These are phyloP conservation scores for Notodonta ziczac DNA, from an alignment of 2,888 invertebrate genomes.

Conservation along the genomic window DNA sequence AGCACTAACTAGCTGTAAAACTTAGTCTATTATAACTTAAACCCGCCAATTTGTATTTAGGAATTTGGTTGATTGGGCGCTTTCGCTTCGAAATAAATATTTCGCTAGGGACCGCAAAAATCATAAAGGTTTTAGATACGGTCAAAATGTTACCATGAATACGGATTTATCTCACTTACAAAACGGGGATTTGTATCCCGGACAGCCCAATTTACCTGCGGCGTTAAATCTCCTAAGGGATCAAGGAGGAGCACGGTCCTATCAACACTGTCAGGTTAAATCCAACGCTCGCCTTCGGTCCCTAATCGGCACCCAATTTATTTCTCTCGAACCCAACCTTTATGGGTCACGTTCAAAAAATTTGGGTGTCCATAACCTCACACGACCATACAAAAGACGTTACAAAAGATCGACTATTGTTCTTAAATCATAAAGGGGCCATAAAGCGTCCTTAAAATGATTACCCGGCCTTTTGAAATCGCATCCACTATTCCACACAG, in stretches of 20 bases:
- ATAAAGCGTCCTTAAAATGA: constrained; percentile 67
- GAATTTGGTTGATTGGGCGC: constrained; percentile 1
- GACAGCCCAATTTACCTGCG: constrained; percentile 55
- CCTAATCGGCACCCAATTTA: constrained; percentile 37
- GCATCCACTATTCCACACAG: constrained; percentile 62
- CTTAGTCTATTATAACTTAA: constrained; percentile 3
- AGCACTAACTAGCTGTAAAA: constrained; percentile 3
- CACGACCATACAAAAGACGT: constrained; percentile 48
- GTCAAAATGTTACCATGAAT: constrained; percentile 10
- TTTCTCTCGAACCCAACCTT: constrained; percentile 29
- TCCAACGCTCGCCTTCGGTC: constrained; percentile 28
- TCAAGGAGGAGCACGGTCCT: constrained; percentile 45
- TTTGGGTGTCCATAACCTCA: constrained; percentile 28
- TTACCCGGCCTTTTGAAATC: constrained; percentile 66
- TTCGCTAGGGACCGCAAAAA: background rate
- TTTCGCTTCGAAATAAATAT: background rate
- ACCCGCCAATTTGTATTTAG: constrained; percentile 2
- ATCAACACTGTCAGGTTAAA: constrained; percentile 53
- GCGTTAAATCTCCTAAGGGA: constrained; percentile 52
- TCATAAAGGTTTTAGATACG: background rate
- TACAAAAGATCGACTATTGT: constrained; percentile 71
- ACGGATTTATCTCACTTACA: constrained; percentile 18
- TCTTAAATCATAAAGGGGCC: constrained; percentile 66
- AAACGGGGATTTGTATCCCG: constrained; percentile 35
- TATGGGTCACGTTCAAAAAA: constrained; percentile 34